Evolutionary conservation across 2,888 invertebrate genomes (phyloP), one percentile per base, ranked within the genome.

Genomic region (Rhamnusium bicolor): DNA sequence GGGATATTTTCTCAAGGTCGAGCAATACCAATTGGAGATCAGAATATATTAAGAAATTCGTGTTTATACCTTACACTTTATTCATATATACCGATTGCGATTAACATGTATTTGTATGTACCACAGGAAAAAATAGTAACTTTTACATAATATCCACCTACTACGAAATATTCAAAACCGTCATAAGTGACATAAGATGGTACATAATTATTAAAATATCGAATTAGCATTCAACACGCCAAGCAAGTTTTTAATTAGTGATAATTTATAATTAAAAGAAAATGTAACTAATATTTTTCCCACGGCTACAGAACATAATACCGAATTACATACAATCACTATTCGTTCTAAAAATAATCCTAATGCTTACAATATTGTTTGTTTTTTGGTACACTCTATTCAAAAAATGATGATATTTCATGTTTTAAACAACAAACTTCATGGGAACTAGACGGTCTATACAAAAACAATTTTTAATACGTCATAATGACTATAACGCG

Each of bases 371-470:
- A 21, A 63, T 46, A 3, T 12, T 47, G 58, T 21, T 40, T 51
- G 65, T 65, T 65, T 65, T 65, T 65, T 53, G 32, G 53, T 29
- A n/a, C 27, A 18, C 58, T 29, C 16, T 27, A 32, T 58, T 29
- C 65, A 65, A 53, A 65, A 65, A 65, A 65, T 32, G 65, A 32
- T 53, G 65, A 65, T 65, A 32, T 53, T 65, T 29, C 65, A 51
- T 49, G 63, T 65, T 32, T 49, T 65, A 40, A 19, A 32, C 51
- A n/a, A 29, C 51, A n/a, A 46, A 51, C 49, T 40, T 51, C 65
- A 65, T 65, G 65, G 65, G 65, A 65, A 65, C 53, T 65, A 10
- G 53, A 53, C 51, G 65, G 53, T 29, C 29, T 53, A 19, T 12
- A 18, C 16, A 16, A 58, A 58, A 58, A 58, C 18, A 27, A n/a